Base-by-base conservation (phyloP, 1,140 invertebrate genomes). In the Whitmania pigra region DNA sequence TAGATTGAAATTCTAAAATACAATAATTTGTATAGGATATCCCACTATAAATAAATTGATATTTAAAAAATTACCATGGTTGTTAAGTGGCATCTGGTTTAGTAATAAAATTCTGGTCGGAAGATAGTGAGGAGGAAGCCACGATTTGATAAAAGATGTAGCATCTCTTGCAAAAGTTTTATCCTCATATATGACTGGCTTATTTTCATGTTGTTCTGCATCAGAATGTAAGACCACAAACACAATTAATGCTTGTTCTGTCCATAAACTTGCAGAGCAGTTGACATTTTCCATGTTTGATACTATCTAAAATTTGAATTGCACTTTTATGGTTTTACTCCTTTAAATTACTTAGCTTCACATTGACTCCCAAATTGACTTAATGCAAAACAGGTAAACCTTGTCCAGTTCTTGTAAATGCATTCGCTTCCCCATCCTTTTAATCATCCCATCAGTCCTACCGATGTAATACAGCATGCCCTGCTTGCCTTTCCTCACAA, bases 381-480 rank as follows among this genome's bases (percentile, higher is more conserved):
- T 53, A 70, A 53, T 53, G 22, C 6, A 20, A 70, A 70, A 25
- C 9, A n/a, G n/a, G 13, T 4, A 70, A 70, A 82, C 80, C 75
- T 80, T 78, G 81, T 89, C 86, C 66, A 91, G 84, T 68, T 83
- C 78, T 40, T 80, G 76, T 40, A 90, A 78, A 77, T 86, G 85
- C 25, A 90, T 77, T 80, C 87, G 87, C 74, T 87, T 84, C 2
- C 89, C 90, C 81, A 88, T 87, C 79, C 88, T 82, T 82, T 92
- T 92, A n/a, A 90, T 82, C 54, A 86, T 79, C 74, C 85, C 83
- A 82, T 89, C 87, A 74, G 79, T 83, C 70, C 90, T 83, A 17
- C 87, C 86, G 76, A 85, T 81, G 75, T 87, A 89, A 76, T 85
- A 86, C n/a, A 55, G n/a, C 49, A 89, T 80, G 9, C 84, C 84